phyloP scores from a whole-genome alignment of 2,888 invertebrate species.

The Lacanobia wlatinum region DNA sequence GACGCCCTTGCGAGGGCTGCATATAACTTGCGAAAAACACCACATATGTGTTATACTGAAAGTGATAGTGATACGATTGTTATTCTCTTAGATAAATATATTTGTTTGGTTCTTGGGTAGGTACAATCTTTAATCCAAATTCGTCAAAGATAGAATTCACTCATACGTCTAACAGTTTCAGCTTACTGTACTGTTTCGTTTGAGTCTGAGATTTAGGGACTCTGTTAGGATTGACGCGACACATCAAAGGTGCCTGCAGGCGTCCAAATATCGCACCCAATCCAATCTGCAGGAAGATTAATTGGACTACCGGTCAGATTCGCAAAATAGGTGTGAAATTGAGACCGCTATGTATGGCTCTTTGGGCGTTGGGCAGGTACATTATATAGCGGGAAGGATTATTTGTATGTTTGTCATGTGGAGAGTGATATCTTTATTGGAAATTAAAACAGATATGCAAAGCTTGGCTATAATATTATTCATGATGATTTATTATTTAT shows the following conservation, averaged over 20 bases:
- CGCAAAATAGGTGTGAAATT: conserved; percentile 61
- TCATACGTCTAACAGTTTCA: not conserved
- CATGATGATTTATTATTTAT: conserved; percentile 40
- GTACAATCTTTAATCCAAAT: not conserved
- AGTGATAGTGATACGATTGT: not conserved
- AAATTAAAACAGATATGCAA: conserved; percentile 5
- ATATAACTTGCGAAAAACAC: not conserved
- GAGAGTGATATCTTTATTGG: conserved; percentile 1
- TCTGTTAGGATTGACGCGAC: conserved; percentile 16
- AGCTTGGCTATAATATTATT: conserved; percentile 15
- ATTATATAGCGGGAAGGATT: conserved; percentile 12
- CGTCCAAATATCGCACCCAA: conserved; percentile 54
- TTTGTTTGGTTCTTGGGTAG: not conserved
- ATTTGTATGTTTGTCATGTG: not conserved
- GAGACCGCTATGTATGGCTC: conserved; percentile 31
- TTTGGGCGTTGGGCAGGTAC: conserved; percentile 1
- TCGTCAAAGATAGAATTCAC: not conserved
- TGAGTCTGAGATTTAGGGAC: conserved; percentile 38
- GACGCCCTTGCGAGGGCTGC: not conserved
- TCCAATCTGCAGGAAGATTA: conserved; percentile 58
- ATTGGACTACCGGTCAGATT: conserved; percentile 46
- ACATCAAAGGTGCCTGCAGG: conserved; percentile 51
- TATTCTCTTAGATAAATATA: not conserved
- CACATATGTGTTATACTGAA: too few relatives aligned
- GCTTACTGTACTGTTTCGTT: conserved; percentile 15